These are phyloP conservation scores for Cheilosia scutellata DNA, from an alignment of 2,888 invertebrate genomes.

Conservation along the genomic window DNA sequence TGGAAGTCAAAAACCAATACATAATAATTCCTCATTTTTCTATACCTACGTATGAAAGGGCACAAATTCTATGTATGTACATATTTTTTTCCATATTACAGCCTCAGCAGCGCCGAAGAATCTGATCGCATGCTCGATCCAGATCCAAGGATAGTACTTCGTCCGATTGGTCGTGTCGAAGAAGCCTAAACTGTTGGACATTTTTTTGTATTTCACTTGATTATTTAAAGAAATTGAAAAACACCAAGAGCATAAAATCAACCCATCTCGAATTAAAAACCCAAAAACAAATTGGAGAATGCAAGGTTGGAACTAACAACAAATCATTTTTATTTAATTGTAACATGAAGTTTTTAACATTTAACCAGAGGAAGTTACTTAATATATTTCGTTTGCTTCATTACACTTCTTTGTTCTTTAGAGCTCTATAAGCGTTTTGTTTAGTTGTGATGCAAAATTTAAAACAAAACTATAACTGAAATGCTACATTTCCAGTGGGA, in stretches of 20 bases:
- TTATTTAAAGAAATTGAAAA: slow-evolving; percentile 49
- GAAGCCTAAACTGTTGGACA: slow-evolving; percentile 83
- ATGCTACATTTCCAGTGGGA: slow-evolving; percentile 25
- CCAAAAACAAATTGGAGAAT: slow-evolving; percentile 22
- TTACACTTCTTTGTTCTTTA: slow-evolving; percentile 22
- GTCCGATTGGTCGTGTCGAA: slow-evolving; percentile 87
- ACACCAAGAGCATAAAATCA: slow-evolving; percentile 56
- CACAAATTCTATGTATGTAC: too few species aligned
- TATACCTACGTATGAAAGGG: too few species aligned
- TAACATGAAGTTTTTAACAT: slow-evolving; percentile 17
- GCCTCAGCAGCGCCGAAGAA: slow-evolving; percentile 89
- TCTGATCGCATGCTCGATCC: slow-evolving; percentile 91
- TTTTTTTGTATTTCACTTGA: slow-evolving; percentile 38
- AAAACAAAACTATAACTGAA: slow-evolving; percentile 18
- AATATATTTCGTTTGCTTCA: slow-evolving; percentile 35
- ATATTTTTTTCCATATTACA: slow-evolving; percentile 77
- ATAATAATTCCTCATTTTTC: background rate
- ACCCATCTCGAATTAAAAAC: slow-evolving; percentile 66
- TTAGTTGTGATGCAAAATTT: slow-evolving; percentile 32
- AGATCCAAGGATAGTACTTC: slow-evolving; percentile 88
- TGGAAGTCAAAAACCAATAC: too few species aligned
- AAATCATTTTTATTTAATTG: slow-evolving; percentile 16
- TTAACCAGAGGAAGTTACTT: slow-evolving; percentile 3
- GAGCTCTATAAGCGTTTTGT: slow-evolving; percentile 7
- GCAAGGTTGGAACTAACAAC: slow-evolving; percentile 30